Evolutionary conservation across 2,113 vertebrate genomes (phyloP).

Genomic region (Chloropsis cyanopogon): DNA sequence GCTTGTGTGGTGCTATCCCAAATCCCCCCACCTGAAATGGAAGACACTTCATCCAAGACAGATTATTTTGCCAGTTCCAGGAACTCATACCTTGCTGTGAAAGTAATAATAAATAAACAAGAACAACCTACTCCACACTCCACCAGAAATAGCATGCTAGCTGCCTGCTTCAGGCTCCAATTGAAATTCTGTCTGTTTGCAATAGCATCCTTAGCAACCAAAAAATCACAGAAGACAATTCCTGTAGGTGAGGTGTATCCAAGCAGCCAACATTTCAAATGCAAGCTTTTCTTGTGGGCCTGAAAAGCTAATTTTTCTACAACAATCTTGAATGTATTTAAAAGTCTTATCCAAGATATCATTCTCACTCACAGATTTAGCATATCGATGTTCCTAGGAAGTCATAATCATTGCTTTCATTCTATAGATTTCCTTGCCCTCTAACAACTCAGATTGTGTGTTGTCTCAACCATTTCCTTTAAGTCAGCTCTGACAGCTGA

Average conservation of each 20-base stretch:
- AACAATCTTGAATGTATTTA: slow-evolving; percentile 27
- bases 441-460: slow-evolving; percentile 43
- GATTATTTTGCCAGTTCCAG: background rate
- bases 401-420: slow-evolving; percentile 59
- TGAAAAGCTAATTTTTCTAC: slow-evolving; percentile 17
- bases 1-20: accelerated
- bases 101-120: background rate
- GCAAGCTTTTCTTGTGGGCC: slow-evolving; percentile 2
- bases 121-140: background rate
- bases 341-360: background rate
- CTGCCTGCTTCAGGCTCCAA: background rate
- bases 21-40: background rate
- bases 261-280: slow-evolving; percentile 44
- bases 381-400: slow-evolving; percentile 48
- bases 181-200: slow-evolving; percentile 38
- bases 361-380: slow-evolving; percentile 17
- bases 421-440: slow-evolving; percentile 63
- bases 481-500: slow-evolving; percentile 57
- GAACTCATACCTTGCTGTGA: background rate
- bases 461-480: slow-evolving; percentile 46
- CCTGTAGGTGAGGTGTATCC: slow-evolving; percentile 53
- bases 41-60: background rate
- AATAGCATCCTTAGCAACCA: slow-evolving; percentile 56
- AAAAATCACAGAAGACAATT: slow-evolving; percentile 41
- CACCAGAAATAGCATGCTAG: background rate